Evolutionary conservation across 2,888 invertebrate genomes (phyloP), one percentile per base, ranked within the genome.

Genomic region (Diaperis boleti): DNA sequence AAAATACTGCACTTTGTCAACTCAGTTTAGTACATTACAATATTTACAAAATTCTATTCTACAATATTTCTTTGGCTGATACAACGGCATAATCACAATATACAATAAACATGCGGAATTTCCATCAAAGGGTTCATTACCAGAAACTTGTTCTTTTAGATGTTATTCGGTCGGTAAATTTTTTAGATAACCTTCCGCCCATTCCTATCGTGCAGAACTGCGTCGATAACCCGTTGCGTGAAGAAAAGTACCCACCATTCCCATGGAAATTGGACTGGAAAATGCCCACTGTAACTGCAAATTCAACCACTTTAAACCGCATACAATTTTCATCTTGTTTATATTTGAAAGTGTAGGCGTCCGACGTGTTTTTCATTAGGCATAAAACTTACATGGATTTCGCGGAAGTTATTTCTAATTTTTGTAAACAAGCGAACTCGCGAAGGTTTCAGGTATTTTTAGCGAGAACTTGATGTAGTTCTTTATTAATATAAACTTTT

Each of bases 251-350:
- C 45, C 13, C 5, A 14, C 29, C 17, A 18, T 49, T 17, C 49
- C 33, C 49, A 49, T 35, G 35, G 35, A 49, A 49, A 49, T 49
- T 35, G 45, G 31, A 49, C 17, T 15, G 26, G 33, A 45, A 49
- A 49, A 49, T 49, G 49, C 49, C 49, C 35, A 49, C 35, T 49
- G 15, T 17, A 49, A 31, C 1, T 49, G 49, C 18, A 29, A 47
- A 35, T 5, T 11, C n/a, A 15, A n/a, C 50, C 22, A 37, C 22
- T 50, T 50, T 50, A 35, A 37, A 50, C 33, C 35, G 35, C 50
- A 35, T 20, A 50, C 37, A 37, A 50, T 37, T 37, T 50, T 20
- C 37, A 50, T 50, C 50, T 50, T 50, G 50, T 50, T 50, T 50
- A 50, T 50, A 37, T 50, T 50, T 50, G 33, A 50, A 3, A 4